phyloP scores from a whole-genome alignment of 2,888 invertebrate genomes.

The Xanthorhoe spadicearia region DNA sequence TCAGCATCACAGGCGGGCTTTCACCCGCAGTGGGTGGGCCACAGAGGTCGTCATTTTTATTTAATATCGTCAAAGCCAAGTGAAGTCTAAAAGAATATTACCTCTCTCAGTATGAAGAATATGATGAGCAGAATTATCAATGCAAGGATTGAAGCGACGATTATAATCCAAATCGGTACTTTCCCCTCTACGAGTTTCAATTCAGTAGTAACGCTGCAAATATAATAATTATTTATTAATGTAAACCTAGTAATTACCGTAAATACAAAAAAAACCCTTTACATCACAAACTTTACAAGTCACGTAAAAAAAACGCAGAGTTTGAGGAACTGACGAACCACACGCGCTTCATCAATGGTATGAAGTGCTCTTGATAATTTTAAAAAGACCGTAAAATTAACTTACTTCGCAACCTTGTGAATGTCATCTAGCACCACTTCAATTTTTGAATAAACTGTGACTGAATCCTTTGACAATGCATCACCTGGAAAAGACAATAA shows the following conservation, averaged over 20 bases:
- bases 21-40: too few species aligned
- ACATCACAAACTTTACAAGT: too few species aligned
- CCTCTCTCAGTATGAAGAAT: conserved; percentile 57
- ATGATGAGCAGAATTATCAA: conserved; percentile 57
- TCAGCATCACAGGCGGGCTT: too few species aligned
- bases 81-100: conserved; percentile 39
- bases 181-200: conserved; percentile 39
- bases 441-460: conserved; percentile 27
- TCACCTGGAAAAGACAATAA: conserved; percentile 16
- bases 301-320: too few species aligned
- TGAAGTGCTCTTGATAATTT: too few species aligned
- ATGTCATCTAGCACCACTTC: conserved; percentile 14
- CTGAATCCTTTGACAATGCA: conserved; percentile 19
- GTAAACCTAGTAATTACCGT: too few species aligned
- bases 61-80: too few species aligned
- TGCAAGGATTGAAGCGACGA: conserved; percentile 57
- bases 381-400: not conserved
- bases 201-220: conserved; percentile 49
- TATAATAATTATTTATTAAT: not conserved
- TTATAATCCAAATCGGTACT: conserved; percentile 60
- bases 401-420: conserved; percentile 24
- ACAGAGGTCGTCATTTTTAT: too few species aligned
- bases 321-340: too few species aligned
- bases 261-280: too few species aligned
- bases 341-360: too few species aligned